Evolutionary conservation across 1,140 invertebrate species (phyloP).

Genomic region (Apis laboriosa): DNA sequence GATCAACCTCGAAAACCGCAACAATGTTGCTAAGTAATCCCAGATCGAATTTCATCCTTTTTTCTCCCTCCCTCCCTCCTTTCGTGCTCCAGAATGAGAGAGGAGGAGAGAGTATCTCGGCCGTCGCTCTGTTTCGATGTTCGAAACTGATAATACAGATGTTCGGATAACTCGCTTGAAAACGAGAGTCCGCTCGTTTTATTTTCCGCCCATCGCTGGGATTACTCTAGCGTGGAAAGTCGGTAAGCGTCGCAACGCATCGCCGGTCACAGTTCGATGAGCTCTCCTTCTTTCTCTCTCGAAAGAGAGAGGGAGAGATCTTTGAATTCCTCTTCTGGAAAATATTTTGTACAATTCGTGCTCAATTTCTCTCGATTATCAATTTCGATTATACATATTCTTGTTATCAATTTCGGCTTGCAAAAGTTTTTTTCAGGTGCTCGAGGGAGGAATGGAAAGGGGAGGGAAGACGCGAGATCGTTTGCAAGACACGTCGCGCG

Average conservation of each 20-base stretch:
- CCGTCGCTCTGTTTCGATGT: not conserved
- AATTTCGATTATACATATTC: too few species aligned
- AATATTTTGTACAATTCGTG: not conserved
- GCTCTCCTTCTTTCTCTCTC: not conserved
- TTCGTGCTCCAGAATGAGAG: too few species aligned
- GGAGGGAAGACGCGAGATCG: not conserved
- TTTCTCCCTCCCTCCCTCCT: too few species aligned
- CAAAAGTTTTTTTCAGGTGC: not conserved
- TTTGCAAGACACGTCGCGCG: not conserved
- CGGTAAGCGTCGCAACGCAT: slow-evolving; percentile 25
- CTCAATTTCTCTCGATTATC: too few species aligned
- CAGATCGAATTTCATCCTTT: too few species aligned
- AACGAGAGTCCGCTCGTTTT: slow-evolving; percentile 42
- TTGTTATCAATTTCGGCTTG: too few species aligned
- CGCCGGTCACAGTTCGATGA: slow-evolving; percentile 47
- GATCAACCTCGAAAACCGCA: not conserved
- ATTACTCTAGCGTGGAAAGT: slow-evolving; percentile 51
- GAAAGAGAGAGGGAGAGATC: not conserved
- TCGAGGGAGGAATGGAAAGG: too few species aligned
- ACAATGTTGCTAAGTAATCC: not conserved
- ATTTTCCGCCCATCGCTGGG: not conserved
- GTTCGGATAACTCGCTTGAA: slow-evolving; percentile 13
- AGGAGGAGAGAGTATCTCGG: too few species aligned
- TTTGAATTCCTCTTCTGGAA: not conserved
- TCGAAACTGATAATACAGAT: not conserved